Base-by-base conservation (phyloP, 1,140 invertebrate species). In the Radopholus similis region DNA sequence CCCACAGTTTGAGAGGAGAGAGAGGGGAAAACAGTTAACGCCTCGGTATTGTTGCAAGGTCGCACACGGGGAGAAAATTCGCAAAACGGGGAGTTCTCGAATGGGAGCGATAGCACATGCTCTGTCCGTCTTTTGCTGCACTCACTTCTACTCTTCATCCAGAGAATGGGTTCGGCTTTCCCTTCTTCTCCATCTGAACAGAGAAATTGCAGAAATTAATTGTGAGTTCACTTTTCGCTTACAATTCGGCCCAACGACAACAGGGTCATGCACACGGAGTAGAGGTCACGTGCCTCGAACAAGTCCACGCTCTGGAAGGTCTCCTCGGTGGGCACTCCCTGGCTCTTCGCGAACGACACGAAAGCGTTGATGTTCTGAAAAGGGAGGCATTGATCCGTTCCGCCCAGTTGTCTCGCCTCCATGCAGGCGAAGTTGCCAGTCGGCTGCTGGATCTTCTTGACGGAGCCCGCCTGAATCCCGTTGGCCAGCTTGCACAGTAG, bases 181-280 rank as follows among this genome's bases (percentile, higher is more conserved):
- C 71, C 28, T 70, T 53, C 53, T 72, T 72, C 60, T 72, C 70
- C 56, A 72, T 66, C 71, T 75, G 42, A 65, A 72, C 53, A 35
- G 44, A 13, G 8, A 69, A 57, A 64, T 18, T 15, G 4, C 13
- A 32, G 42, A 64, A 32, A 30, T 54, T 32, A 71, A n/a, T 34
- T 34, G 38, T 21, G 44, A 30, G 5, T 75, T n/a, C n/a, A n/a
- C n/a, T n/a, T n/a, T n/a, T n/a, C n/a, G n/a, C 81, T 81, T 86
- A 94, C 93, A 88, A 96, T 95, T 85, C 95, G 88, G 34, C 92
- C 94, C 21, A 97, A 87, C 4, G 94, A 92, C 81, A 94, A 90
- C 57, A 97, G 85, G 83, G 92, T 95, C 77, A 93, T 91, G 51
- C 95, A 90, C 35, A 97, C 94, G 35, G 92, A 91, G 83, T 93